Base-by-base conservation (phyloP, 2,113 vertebrate genomes). In the Choloepus hoffmanni region DNA sequence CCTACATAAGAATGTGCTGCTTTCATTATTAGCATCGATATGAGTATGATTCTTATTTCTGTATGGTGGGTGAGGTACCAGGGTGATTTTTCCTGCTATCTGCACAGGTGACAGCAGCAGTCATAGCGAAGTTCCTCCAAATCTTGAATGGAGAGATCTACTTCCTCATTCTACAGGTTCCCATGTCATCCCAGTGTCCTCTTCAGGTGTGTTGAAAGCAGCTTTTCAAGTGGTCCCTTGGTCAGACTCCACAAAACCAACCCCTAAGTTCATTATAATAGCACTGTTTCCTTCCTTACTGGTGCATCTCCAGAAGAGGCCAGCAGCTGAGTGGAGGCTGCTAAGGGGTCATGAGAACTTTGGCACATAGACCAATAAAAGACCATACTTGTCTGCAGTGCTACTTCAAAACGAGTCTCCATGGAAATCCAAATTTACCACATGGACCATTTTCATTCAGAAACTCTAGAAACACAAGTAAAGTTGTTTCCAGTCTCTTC, bases 11-110 rank as follows among this genome's bases (percentile, higher is more conserved):
- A 85, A 67, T n/a, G 24, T 55, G 15, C 23, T 81, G 63, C 26
- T 62, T 8, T 40, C 14, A 33, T 67, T 6, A 63, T 85, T 26
- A 24, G 11, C 28, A 28, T n/a, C 10, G 7, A 21, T 28, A 65
- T 65, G 28, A 85, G 55, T 12, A 43, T 36, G 30, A 83, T 82
- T 89, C 94, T 85, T 83, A 89, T 88, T 79, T 92, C 62, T 89
- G 24, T 45, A 58, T 45, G 60, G 70, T 19, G n/a, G 45, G 13
- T 82, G 5, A 60, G 16, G 13, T 36, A 48, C 28, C 3, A 53
- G 36, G 18, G 16, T 33, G 48, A 60, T 36, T 50, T 62, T 2
- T 40, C 36, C 53, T 50, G 19, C 87, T 65, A 40, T 90, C 55
- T 50, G 30, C 30, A 65, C 14, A 90, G 36, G 24, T 26, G 16